Percentiles rank a stretch among this genome's conserved stretches.
These are phyloP conservation scores for Mylabris sibirica DNA, from an alignment of 2,888 invertebrate genomes.

Conservation along the genomic window DNA sequence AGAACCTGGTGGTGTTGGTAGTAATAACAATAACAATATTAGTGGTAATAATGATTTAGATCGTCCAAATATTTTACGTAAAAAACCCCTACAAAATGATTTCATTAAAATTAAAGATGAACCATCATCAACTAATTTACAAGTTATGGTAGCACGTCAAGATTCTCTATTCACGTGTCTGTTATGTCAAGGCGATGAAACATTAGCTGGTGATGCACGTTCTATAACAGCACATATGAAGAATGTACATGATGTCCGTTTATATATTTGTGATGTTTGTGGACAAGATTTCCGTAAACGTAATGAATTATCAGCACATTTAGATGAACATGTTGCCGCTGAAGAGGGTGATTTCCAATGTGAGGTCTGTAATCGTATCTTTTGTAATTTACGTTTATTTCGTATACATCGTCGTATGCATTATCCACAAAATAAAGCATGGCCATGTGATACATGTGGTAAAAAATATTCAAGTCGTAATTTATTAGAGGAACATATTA, in stretches of 20 bases:
- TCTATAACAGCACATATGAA: slow-evolving; percentile 70
- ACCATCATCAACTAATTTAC: slow-evolving; percentile 29
- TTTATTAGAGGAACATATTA: slow-evolving; percentile 75
- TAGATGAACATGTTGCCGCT: slow-evolving; percentile 69
- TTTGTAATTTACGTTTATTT: slow-evolving; percentile 68
- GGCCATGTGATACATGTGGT: slow-evolving; percentile 71
- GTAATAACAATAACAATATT: slow-evolving; percentile 29
- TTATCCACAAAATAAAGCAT: slow-evolving; percentile 68
- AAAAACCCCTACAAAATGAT: slow-evolving; percentile 34
- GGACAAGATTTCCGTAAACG: slow-evolving; percentile 71
- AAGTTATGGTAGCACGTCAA: slow-evolving; percentile 44
- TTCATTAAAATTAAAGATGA: slow-evolving; percentile 39
- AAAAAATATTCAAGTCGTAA: slow-evolving; percentile 75
- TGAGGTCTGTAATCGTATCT: slow-evolving; percentile 69
- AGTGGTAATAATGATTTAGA: slow-evolving; percentile 37
- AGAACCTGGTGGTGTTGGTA: slow-evolving; percentile 44
- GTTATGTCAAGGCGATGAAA: slow-evolving; percentile 62
- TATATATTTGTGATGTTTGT: slow-evolving; percentile 77
- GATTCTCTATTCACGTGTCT: slow-evolving; percentile 66
- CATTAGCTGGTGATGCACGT: slow-evolving; percentile 65
- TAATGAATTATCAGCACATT: slow-evolving; percentile 70
- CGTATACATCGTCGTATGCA: slow-evolving; percentile 72
- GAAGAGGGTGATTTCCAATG: slow-evolving; percentile 72
- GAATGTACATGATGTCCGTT: slow-evolving; percentile 66
- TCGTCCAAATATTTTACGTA: slow-evolving; percentile 55